A percentile compares a stretch with the other conserved stretches of the same genome.
Evolutionary conservation across 2,113 vertebrate genomes (phyloP).

Genomic region (Recurvirostra avosetta): DNA sequence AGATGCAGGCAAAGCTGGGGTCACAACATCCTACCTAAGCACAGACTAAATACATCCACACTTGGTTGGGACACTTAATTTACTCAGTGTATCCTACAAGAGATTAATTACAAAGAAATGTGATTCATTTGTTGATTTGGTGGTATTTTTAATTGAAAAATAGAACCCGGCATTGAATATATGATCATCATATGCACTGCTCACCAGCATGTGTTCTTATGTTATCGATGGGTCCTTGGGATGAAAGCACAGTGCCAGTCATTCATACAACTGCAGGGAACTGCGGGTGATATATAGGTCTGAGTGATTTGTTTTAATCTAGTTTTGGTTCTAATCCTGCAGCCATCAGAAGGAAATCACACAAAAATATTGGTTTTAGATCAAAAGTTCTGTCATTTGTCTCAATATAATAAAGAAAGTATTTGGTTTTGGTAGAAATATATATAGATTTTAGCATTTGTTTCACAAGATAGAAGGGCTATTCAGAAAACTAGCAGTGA

Average conservation of each 20-base stretch:
- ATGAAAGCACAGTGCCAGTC: not conserved
- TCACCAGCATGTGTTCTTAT: not conserved
- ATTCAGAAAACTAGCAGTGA: not conserved
- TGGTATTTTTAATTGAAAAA: not conserved
- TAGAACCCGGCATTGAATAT: not conserved
- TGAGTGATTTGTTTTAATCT: not conserved
- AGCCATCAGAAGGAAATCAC: not conserved
- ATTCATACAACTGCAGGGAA: not conserved
- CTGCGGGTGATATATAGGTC: not conserved
- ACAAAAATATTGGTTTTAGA: not conserved
- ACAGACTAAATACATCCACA: not conserved
- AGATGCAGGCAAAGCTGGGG: not conserved
- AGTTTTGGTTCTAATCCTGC: not conserved
- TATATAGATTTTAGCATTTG: not conserved
- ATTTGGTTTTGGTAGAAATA: not conserved
- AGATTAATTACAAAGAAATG: not conserved
- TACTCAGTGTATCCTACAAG: not conserved
- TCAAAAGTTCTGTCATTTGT: not conserved
- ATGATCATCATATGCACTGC: not conserved
- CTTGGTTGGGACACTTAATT: not conserved
- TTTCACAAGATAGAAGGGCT: not conserved
- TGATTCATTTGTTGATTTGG: not conserved
- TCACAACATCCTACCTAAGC: not conserved
- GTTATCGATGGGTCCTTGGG: not conserved
- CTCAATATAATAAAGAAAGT: not conserved